Evolutionary conservation across 1,140 invertebrate species (phyloP), one percentile per base, ranked within the genome.

Genomic region (Oscheius sp.): DNA sequence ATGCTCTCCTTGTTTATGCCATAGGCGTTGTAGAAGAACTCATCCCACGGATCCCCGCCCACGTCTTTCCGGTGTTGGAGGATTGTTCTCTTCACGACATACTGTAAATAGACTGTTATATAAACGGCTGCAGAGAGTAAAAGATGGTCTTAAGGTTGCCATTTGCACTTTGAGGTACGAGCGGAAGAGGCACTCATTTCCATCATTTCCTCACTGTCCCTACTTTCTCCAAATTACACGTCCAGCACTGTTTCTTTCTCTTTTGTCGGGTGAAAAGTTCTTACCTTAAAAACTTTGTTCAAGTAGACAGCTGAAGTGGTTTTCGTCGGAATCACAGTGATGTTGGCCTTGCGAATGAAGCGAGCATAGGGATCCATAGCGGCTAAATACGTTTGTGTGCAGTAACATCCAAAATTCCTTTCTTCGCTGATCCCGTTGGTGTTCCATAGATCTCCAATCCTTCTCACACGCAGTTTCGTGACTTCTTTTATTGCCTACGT

Each of bases 1-100:
- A 55, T 13, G 23, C 23, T 55, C 15, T 55, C 23, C 49, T 23
- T 7, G 23, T 55, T 55, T 15, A 55, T 55, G 15, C 15, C 15
- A 23, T 55, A 55, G 15, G 49, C 49, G 15, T 26, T 7, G 49
- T 55, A 55, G 49, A 55, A 55, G 49, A 55, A 55, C 49, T 55
- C 49, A 26, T 55, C 49, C 49, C 49, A 55, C 23, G 49, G 49
- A 55, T 55, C 49, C 4, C 49, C 49, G 15, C 49, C 49, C 23
- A 23, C 28, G 7, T 55, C 49, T 55, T 26, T 7, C 23, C 23
- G 15, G 49, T 55, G 49, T 55, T 55, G 15, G 7, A 55, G 23
- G 23, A 55, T 55, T 55, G 49, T 55, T 23, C 23, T 55, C 23
- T 55, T 55, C 23, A 55, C 49, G 4, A 26, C 49, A 26, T 55